Conservation (phyloP, 23 tunicate species). For the Aplidium turbinatum region DNA sequence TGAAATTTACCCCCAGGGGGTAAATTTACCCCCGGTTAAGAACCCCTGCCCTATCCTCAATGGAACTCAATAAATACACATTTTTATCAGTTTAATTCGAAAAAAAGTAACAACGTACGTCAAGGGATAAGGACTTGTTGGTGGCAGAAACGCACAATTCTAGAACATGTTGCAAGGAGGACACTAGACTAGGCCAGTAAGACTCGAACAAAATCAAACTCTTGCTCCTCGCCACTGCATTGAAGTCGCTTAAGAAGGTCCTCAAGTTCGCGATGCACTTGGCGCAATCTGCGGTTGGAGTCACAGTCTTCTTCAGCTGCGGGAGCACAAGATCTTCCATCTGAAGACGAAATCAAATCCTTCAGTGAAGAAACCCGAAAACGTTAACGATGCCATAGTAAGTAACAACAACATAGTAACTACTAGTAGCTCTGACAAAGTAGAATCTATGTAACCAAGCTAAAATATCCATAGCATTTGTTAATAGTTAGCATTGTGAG, state of each 20-base stretch:
- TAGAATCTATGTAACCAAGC: no score
- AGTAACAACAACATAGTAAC: no score
- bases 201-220: slow-evolving; percentile 32
- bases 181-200: slow-evolving; percentile 39
- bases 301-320: slow-evolving; percentile 5
- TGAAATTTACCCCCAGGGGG: no score
- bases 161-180: slow-evolving; percentile 19
- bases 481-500: no score
- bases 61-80: no score
- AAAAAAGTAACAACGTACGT: slow-evolving; percentile 18
- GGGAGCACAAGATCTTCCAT: slow-evolving; percentile 34
- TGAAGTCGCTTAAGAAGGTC: slow-evolving; percentile 19
- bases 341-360: slow-evolving; percentile 2
- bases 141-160: slow-evolving; percentile 40
- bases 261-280: slow-evolving; percentile 1
- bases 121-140: slow-evolving; percentile 16
- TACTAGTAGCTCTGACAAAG: slow-evolving; percentile 1
- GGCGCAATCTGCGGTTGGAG: slow-evolving; percentile 3
- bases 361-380: no score
- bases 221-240: slow-evolving; percentile 1
- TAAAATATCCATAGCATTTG: no score
- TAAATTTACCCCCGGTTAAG: no score
- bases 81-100: no score
- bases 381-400: no score
- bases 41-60: no score